A percentile compares a stretch with the other conserved stretches of the same genome.
Conservation (phyloP, 2,888 invertebrate species). For the Drosophila testacea region DNA sequence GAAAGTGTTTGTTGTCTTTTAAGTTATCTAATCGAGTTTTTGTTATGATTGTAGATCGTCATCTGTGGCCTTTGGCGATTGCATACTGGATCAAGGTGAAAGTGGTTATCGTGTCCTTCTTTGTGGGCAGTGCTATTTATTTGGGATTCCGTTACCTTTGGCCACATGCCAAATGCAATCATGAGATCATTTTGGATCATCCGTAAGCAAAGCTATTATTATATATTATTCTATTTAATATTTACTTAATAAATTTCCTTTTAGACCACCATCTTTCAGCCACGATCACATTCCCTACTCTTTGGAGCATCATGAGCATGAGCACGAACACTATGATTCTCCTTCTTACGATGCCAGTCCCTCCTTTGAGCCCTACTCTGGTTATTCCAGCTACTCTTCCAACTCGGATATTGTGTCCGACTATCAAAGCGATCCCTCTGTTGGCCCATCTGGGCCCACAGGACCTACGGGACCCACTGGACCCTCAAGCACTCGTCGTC, state of each 20-base stretch:
- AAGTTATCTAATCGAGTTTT: conserved; percentile 55
- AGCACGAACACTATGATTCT: conserved; percentile 65
- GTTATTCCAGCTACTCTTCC: conserved; percentile 70
- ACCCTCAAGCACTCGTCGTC: conserved; percentile 55
- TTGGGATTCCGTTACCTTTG: conserved; percentile 81
- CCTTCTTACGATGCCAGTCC: conserved; percentile 67
- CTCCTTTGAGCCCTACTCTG: conserved; percentile 81
- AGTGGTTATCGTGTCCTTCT: conserved; percentile 82
- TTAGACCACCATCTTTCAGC: conserved; percentile 71
- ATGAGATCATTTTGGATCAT: conserved; percentile 80
- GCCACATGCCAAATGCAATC: conserved; percentile 71
- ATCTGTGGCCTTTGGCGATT: conserved; percentile 82
- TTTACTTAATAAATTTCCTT: not conserved
- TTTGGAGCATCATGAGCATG: conserved; percentile 62
- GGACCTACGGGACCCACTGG: conserved; percentile 28
- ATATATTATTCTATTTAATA: not conserved
- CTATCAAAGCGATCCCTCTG: conserved; percentile 44
- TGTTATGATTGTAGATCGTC: conserved; percentile 55
- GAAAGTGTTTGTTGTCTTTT: conserved; percentile 44
- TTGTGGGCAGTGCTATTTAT: conserved; percentile 83
- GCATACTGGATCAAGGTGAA: conserved; percentile 84
- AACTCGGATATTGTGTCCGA: conserved; percentile 73
- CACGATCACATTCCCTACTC: conserved; percentile 71
- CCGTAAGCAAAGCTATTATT: conserved; percentile 71
- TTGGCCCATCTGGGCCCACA: conserved; percentile 26